Evolutionary conservation across 2,888 invertebrate species (phyloP).

Genomic region (Mantis religiosa): DNA sequence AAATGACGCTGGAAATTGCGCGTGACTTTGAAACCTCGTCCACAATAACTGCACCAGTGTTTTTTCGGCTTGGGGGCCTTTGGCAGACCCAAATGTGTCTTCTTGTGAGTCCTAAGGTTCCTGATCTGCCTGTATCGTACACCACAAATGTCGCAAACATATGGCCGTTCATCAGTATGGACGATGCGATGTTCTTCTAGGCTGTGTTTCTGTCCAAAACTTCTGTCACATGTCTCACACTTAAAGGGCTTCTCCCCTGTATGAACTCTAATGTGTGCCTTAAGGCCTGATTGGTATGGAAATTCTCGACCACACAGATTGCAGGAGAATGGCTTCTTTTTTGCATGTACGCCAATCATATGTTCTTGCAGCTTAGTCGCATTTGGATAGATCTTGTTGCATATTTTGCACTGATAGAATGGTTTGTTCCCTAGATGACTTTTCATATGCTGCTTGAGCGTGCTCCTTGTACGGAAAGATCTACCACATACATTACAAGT

Average conservation of each 20-base stretch:
- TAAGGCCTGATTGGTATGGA: not conserved
- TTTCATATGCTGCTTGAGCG: not conserved
- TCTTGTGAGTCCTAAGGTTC: not conserved
- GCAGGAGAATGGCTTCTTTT: not conserved
- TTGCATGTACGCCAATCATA: not conserved
- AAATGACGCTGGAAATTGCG: not conserved
- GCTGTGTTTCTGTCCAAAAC: not conserved
- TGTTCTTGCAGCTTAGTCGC: not conserved
- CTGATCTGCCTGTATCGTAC: not conserved
- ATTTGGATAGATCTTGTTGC: not conserved
- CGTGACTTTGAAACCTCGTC: not conserved
- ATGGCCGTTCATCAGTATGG: not conserved
- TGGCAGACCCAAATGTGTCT: not conserved
- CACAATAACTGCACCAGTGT: not conserved
- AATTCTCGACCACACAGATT: not conserved
- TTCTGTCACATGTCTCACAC: not conserved
- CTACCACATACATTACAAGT: not conserved
- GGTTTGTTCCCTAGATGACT: not conserved
- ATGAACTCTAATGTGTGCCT: not conserved
- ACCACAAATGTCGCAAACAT: not conserved
- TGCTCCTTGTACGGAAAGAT: not conserved
- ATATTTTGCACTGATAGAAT: not conserved
- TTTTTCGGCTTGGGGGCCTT: not conserved
- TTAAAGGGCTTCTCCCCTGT: not conserved
- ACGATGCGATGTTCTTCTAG: not conserved